Percentiles rank a stretch among this genome's conserved stretches.
Conservation (phyloP, 1,140 invertebrate genomes). For the Heterodera schachtii region DNA sequence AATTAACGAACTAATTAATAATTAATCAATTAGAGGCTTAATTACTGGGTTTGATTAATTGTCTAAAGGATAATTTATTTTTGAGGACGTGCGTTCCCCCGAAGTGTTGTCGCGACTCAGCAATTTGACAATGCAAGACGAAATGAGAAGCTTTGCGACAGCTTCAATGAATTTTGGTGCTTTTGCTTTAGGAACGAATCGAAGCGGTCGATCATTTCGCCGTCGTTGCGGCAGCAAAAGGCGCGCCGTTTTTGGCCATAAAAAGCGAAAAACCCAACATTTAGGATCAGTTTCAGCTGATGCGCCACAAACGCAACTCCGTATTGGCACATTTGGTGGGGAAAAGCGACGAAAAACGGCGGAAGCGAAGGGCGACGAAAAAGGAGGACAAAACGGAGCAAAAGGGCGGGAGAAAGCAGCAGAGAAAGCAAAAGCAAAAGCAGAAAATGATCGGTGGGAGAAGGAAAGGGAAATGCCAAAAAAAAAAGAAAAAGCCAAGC, state of each 20-base stretch:
- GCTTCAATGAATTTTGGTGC: not conserved
- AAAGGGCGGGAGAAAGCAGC: no score
- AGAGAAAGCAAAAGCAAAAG: no score
- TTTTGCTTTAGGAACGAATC: slow-evolving; percentile 48
- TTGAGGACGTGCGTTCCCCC: slow-evolving; percentile 52
- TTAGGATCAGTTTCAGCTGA: not conserved
- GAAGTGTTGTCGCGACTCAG: slow-evolving; percentile 48
- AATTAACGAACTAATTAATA: no score
- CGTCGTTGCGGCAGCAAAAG: slow-evolving; percentile 44
- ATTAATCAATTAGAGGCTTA: no score
- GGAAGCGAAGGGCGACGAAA: no score
- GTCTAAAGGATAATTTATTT: no score
- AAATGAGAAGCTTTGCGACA: not conserved
- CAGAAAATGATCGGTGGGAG: slow-evolving; percentile 20
- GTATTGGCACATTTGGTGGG: slow-evolving; percentile 51
- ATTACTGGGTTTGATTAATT: no score
- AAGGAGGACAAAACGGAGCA: no score
- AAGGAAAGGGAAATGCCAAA: no score
- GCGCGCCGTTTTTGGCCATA: not conserved
- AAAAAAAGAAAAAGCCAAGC: no score
- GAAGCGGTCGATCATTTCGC: slow-evolving; percentile 52
- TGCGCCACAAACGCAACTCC: slow-evolving; percentile 47
- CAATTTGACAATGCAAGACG: slow-evolving; percentile 51
- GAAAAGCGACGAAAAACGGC: no score
- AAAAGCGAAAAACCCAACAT: no score